Evolutionary conservation across 2,113 vertebrate genomes (phyloP), one percentile per base, ranked within the genome.

Genomic region (Collichthys lucidus): DNA sequence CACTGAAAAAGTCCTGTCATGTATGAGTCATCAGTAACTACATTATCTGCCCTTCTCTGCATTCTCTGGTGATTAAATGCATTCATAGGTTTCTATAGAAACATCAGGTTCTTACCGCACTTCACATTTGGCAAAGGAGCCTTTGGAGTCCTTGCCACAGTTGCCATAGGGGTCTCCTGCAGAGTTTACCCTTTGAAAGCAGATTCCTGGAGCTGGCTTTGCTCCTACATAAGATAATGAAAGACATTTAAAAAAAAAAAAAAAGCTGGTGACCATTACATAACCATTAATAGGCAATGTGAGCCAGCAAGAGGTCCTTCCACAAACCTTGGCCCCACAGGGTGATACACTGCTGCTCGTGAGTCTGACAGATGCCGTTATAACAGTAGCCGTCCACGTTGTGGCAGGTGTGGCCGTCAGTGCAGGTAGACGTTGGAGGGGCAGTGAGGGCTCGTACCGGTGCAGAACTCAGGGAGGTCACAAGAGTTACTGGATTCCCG

Each of bases 91-190:
- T 86, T 74, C 74, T n/a, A 64, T 70, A 44, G 63, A 1, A 76
- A 76, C 55, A 75, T 62, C 64, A 65, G 62, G 29, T 3, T 81
- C 91, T 89, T 95, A 99, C 98, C 94, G 96, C 71, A 92, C 89
- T 81, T 97, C 97, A 82, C 98, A 99, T 79, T 97, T 99, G 56
- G 95, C 96, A 42, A 99, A 99, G 57, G 96, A 96, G 31, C 96
- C 96, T 88, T 96, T 97, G 68, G 96, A 94, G 85, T 99, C 96
- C 62, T 99, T 99, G 86, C 98, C 98, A 60, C 98, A 99, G 95
- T 99, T 99, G 87, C 98, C 98, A 0, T 99, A 99, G 2, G 98
- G 98, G 83, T 99, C 98, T 0, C 98, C 98, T 0, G 98, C 98
- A 0, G 97, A 98, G 91, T 99, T 99, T 76, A 99, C 98, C 91